Conservation (phyloP, 2,113 vertebrate genomes). For the Xiphophorus hellerii region DNA sequence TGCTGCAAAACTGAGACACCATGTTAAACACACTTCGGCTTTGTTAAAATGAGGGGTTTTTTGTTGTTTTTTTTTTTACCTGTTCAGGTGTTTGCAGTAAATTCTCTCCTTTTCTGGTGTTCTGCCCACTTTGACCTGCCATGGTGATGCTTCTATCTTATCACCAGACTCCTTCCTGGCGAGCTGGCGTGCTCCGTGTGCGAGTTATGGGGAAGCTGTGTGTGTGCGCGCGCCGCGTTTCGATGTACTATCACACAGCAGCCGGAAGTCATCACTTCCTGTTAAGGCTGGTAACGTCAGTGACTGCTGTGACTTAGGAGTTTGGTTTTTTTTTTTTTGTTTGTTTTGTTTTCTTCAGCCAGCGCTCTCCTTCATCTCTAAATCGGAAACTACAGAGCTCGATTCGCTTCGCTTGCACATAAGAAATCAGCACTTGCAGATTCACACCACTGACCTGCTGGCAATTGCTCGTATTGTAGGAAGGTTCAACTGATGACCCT, state of each 20-base stretch:
- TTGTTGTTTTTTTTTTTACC: slow-evolving; percentile 42
- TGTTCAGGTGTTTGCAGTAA: slow-evolving; percentile 71
- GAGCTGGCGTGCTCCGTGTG: slow-evolving; percentile 14
- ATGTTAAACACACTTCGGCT: background rate
- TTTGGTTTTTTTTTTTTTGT: background rate
- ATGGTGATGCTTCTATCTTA: slow-evolving; percentile 51
- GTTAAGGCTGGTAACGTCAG: slow-evolving; percentile 64
- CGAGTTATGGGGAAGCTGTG: slow-evolving; percentile 45
- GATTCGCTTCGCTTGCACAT: background rate
- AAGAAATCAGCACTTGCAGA: background rate
- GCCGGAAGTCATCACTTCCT: slow-evolving; percentile 82
- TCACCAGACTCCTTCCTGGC: slow-evolving; percentile 20
- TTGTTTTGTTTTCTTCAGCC: slow-evolving; percentile 24
- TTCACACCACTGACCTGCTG: background rate
- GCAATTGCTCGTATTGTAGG: background rate
- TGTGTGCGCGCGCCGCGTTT: slow-evolving; percentile 5
- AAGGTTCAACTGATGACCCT: too few relatives aligned
- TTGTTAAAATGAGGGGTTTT: background rate
- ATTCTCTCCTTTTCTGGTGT: slow-evolving; percentile 31
- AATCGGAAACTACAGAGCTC: slow-evolving; percentile 6
- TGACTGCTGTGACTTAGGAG: slow-evolving; percentile 51
- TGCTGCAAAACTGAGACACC: background rate
- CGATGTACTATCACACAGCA: slow-evolving; percentile 48
- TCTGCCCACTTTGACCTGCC: slow-evolving; percentile 52
- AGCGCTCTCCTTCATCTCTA: slow-evolving; percentile 7